Percentiles rank a stretch among this genome's conserved stretches.
Evolutionary conservation across 2,888 invertebrate species (phyloP).

Genomic region (Chrysolina americana): DNA sequence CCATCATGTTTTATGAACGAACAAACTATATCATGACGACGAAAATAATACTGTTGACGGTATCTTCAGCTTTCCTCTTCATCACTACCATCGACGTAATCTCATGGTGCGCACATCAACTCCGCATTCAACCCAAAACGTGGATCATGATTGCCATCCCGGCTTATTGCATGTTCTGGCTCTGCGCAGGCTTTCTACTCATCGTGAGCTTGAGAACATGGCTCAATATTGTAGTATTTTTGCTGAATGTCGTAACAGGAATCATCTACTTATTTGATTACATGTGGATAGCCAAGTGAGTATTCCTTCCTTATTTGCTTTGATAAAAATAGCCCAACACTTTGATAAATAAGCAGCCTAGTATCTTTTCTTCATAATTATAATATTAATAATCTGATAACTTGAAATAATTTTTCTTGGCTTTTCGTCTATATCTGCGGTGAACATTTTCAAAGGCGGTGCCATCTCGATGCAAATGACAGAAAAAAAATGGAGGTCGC

Average conservation of each 20-base stretch:
- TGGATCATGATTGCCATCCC: conserved; percentile 42
- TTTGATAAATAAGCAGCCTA: too few relatives aligned
- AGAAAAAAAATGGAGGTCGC: too few relatives aligned
- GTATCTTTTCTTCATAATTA: too few relatives aligned
- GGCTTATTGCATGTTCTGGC: conserved; percentile 36
- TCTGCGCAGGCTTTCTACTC: conserved; percentile 34
- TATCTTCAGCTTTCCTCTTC: conserved; percentile 33
- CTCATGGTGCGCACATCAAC: conserved; percentile 20
- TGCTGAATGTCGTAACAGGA: conserved; percentile 26
- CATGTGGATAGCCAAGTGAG: conserved; percentile 28
- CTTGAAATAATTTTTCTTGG: too few relatives aligned
- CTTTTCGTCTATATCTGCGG: too few relatives aligned
- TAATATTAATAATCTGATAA: too few relatives aligned
- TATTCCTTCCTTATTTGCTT: neutral
- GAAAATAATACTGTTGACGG: conserved; percentile 28
- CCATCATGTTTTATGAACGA: neutral
- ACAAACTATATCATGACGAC: neutral
- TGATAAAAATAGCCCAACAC: too few relatives aligned
- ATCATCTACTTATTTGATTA: conserved; percentile 35
- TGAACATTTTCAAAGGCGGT: too few relatives aligned
- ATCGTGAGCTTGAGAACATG: too few relatives aligned
- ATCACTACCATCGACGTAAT: conserved; percentile 38
- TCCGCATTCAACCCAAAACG: conserved; percentile 35
- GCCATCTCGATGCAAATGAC: too few relatives aligned
- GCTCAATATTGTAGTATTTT: neutral